Percentiles rank a stretch among this genome's conserved stretches.
Conservation (phyloP, 2,888 invertebrate genomes). For the Parthenolecanium corni region DNA sequence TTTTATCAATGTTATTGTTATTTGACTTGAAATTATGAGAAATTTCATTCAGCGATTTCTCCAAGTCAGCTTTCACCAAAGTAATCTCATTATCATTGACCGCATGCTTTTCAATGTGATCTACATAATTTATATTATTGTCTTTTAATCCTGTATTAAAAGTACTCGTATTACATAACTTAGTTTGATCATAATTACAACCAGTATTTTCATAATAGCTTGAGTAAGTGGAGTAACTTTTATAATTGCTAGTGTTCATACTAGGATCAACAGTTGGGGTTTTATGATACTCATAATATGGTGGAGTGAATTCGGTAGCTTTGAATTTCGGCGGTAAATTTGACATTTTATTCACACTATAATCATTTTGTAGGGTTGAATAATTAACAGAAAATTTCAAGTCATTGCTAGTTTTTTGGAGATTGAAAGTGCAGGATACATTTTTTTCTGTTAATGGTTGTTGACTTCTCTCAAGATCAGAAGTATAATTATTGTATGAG, state of each 20-base stretch:
- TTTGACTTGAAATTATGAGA: constrained; percentile 5
- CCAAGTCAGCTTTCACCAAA: constrained; percentile 14
- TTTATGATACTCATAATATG: too few relatives aligned
- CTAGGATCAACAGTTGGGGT: too few relatives aligned
- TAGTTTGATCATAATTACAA: too few relatives aligned
- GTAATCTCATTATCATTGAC: constrained; percentile 13
- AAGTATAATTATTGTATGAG: too few relatives aligned
- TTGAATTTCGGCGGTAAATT: constrained; percentile 10
- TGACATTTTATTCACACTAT: background rate
- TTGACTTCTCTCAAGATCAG: too few relatives aligned
- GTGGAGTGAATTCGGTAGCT: background rate
- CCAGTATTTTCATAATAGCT: too few relatives aligned
- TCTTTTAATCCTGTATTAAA: background rate
- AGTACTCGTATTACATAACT: too few relatives aligned
- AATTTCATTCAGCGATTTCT: constrained; percentile 22
- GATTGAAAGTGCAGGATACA: constrained; percentile 12
- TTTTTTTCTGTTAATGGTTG: constrained; percentile 16
- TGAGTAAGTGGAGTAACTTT: too few relatives aligned
- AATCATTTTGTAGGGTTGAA: background rate
- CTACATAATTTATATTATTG: too few relatives aligned
- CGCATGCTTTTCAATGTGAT: background rate
- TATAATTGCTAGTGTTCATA: too few relatives aligned
- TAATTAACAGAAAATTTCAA: constrained; percentile 21
- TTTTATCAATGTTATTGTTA: background rate
- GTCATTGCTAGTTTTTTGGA: constrained; percentile 17